These are phyloP conservation scores for Sebastes vulpes DNA, from an alignment of 2,797 vertebrate species.

Conservation along the genomic window DNA sequence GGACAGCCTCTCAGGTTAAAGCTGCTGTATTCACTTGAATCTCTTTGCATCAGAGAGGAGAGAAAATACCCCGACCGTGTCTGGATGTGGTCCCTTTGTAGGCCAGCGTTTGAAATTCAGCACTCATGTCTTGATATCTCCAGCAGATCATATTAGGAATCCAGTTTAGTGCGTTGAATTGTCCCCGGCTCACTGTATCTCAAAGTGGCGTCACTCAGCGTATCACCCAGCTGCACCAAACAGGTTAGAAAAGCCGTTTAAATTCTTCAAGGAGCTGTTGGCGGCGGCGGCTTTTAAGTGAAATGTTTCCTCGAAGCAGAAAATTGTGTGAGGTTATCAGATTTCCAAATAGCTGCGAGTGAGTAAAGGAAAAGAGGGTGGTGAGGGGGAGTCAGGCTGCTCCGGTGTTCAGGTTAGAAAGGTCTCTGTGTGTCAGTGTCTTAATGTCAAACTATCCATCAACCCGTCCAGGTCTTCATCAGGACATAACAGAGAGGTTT, in stretches of 20 bases:
- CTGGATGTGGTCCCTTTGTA: background rate
- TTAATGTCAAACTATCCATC: background rate
- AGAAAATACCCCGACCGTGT: background rate
- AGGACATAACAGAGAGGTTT: background rate
- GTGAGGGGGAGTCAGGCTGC: background rate
- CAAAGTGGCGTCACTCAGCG: background rate
- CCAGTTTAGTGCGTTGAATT: background rate
- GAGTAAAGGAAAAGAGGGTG: background rate
- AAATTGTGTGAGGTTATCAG: slow-evolving; percentile 31
- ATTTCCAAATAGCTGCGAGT: background rate
- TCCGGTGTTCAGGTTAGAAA: background rate
- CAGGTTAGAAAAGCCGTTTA: background rate
- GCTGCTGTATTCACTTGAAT: background rate
- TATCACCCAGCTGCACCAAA: background rate
- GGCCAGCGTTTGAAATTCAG: background rate
- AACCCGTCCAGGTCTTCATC: background rate
- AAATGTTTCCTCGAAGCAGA: slow-evolving; percentile 8
- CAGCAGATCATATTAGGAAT: background rate
- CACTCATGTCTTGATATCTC: background rate
- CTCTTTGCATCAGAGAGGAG: slow-evolving; percentile 7
- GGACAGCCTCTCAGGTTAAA: slow-evolving; percentile 1
- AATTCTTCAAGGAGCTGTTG: background rate
- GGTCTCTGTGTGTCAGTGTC: background rate
- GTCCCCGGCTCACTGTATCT: background rate
- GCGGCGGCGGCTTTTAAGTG: background rate